Evolutionary conservation across 1,140 invertebrate genomes (phyloP), one percentile per base, ranked within the genome.

Genomic region (Paramacrobiotus metropolitanus): DNA sequence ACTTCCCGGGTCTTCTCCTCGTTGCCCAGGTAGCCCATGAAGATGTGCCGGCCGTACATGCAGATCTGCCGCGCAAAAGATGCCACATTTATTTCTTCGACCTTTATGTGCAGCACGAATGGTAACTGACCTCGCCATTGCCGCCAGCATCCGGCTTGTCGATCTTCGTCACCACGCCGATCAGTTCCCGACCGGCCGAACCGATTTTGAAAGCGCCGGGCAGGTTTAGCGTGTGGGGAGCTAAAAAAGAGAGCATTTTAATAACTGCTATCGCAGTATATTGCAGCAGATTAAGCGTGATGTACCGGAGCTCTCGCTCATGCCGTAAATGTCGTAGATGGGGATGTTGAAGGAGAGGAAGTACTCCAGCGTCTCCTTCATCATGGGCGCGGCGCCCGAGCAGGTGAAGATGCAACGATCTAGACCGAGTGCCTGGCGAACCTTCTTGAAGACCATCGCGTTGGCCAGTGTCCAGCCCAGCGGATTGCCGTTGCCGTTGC

Each of bases 11-110:
- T 75, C 63, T 75, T 72, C 24, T 70, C 71, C 59, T 67, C 65
- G 1, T 68, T 65, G 40, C 71, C 67, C 28, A 74, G 62, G 64
- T 75, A 75, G n/a, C 74, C 74, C 72, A 74, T 75, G 63, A 75
- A 73, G n/a, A 75, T 67, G 65, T 74, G 68, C 2, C 73, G 66
- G 2, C 74, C 74, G 60, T 61, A 62, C 66, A 74, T 69, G 62
- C 69, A 70, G 2, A 74, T 64, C 63, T 64, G 24, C 4, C 4
- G 62, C 21, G 62, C 15, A 4, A 62, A 55, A 15, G 21, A 3
- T 9, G n/a, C 4, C 28, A 31, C n/a, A 40, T 34, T 21, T 44
- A n/a, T 9, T 60, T 62, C 15, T 4, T 3, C 21, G 21, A 29
- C 29, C 31, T 29, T 9, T 62, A 28, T 21, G 21, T 21, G 62